These are phyloP conservation scores for Aplysina aerophoba DNA, from an alignment of 37 sponge, comb jelly and placozoan species.

Conservation along the genomic window DNA sequence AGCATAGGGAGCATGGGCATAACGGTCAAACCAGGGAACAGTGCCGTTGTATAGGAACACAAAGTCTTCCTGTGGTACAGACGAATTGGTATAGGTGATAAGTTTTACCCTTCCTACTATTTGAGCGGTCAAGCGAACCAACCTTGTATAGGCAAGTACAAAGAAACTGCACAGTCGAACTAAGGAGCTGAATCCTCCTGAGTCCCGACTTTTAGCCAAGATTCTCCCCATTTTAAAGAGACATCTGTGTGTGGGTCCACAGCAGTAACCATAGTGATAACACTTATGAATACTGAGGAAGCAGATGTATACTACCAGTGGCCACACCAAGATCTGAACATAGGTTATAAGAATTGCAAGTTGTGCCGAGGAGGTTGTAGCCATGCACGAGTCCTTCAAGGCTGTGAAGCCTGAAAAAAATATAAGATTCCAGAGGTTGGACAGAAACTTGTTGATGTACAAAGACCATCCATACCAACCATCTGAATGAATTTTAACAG, in stretches of 20 bases:
- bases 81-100: no score
- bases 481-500: neutral
- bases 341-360: neutral
- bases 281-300: neutral
- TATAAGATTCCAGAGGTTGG: neutral
- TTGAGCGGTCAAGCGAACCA: neutral
- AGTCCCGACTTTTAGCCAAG: no score
- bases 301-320: constrained; percentile 10
- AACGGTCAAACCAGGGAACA: neutral
- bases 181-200: no score
- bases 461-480: neutral
- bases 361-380: neutral
- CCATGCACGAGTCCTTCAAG: neutral
- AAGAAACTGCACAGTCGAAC: neutral
- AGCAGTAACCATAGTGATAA: neutral
- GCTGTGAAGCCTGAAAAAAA: neutral
- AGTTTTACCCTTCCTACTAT: neutral
- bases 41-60: constrained; percentile 10
- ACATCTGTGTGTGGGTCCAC: neutral
- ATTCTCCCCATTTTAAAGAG: no score
- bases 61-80: no score
- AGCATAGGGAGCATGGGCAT: neutral
- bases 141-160: neutral
- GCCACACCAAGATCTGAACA: constrained; percentile 9
- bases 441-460: neutral